Percentiles rank a stretch among this genome's conserved stretches.
Conservation (phyloP, 1,140 invertebrate genomes). For the Drosophila lowei region DNA sequence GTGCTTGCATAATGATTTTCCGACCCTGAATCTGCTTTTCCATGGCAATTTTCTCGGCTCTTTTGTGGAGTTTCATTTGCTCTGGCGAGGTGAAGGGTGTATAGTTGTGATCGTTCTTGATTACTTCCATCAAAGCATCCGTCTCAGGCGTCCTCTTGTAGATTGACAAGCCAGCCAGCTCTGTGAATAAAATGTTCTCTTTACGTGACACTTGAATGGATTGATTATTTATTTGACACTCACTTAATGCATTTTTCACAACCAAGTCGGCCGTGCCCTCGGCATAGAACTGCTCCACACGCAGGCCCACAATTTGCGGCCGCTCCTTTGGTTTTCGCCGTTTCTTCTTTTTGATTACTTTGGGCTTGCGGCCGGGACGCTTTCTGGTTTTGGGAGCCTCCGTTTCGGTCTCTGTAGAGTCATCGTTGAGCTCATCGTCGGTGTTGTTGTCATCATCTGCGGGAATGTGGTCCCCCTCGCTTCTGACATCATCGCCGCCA, state of each 20-base stretch:
- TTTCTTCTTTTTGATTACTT: conserved; percentile 57
- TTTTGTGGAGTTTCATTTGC: conserved; percentile 80
- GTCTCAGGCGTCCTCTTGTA: conserved; percentile 65
- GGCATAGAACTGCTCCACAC: conserved; percentile 76
- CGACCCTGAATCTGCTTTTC: conserved; percentile 58
- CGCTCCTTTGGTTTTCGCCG: conserved; percentile 70
- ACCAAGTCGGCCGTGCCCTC: conserved; percentile 71
- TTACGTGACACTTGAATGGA: neutral
- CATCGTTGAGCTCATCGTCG: conserved; percentile 53
- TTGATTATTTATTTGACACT: conserved; percentile 12
- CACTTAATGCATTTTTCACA: conserved; percentile 80
- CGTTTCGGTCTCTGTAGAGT: conserved; percentile 67
- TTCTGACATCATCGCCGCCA: conserved; percentile 38
- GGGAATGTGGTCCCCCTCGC: conserved; percentile 52
- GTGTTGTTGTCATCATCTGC: conserved; percentile 67
- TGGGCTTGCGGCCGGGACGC: conserved; percentile 65
- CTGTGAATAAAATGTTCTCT: conserved; percentile 61
- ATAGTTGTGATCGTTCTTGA: conserved; percentile 88
- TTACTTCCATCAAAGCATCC: conserved; percentile 79
- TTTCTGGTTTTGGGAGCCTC: conserved; percentile 54
- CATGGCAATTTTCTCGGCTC: conserved; percentile 54
- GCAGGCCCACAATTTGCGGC: conserved; percentile 73
- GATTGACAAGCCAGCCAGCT: conserved; percentile 69
- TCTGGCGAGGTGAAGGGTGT: conserved; percentile 86
- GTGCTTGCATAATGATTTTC: conserved; percentile 58